Percentiles rank a stretch among this genome's conserved stretches.
Evolutionary conservation across 2,888 invertebrate genomes (phyloP).

Genomic region (Epinotia ramella): DNA sequence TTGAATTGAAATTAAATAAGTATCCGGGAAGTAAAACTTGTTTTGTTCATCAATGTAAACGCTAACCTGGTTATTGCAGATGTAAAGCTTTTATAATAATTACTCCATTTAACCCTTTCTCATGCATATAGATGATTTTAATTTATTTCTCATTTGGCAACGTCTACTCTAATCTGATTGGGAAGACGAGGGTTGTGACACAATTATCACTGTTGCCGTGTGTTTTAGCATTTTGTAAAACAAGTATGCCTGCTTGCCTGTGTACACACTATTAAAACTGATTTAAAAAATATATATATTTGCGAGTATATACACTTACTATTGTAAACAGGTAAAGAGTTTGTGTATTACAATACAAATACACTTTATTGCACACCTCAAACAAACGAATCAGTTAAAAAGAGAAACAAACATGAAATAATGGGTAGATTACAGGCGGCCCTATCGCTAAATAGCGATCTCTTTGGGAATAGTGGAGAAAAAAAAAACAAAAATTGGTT

Average conservation of each 20-base stretch:
- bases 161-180: conserved; percentile 42
- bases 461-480: too few relatives aligned
- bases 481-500: too few relatives aligned
- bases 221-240: conserved; percentile 18
- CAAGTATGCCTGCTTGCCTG: background rate
- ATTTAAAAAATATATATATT: too few relatives aligned
- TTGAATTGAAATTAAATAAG: background rate
- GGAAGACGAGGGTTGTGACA: conserved; percentile 42
- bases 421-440: too few relatives aligned
- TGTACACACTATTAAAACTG: too few relatives aligned
- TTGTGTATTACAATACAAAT: too few relatives aligned
- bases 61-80: background rate
- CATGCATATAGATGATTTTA: conserved; percentile 21
- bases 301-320: too few relatives aligned
- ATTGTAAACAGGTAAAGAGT: too few relatives aligned
- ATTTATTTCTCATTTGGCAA: conserved; percentile 43
- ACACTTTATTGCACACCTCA: too few relatives aligned
- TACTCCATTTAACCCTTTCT: conserved; percentile 23
- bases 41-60: background rate
- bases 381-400: too few relatives aligned
- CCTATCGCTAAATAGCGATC: too few relatives aligned
- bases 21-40: background rate
- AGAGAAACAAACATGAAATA: too few relatives aligned
- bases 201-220: conserved; percentile 34
- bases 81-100: conserved; percentile 20